Base-by-base conservation (phyloP, 2,888 invertebrate species). In the Stenodera caucasica region DNA sequence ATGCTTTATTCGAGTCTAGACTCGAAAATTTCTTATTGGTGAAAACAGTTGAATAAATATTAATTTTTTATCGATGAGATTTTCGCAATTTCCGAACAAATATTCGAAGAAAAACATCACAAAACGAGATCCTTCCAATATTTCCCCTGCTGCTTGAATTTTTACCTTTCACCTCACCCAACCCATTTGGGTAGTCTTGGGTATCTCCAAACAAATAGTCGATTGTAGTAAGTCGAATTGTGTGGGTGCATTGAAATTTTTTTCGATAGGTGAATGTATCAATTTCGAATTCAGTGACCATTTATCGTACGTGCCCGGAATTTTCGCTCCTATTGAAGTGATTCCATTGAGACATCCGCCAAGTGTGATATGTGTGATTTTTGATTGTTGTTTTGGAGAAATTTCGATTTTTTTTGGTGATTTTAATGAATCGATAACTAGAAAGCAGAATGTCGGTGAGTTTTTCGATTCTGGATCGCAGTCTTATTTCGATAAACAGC, bases 151-250 rank as follows among this genome's bases (percentile, higher is more conserved):
- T 70, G 67, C 71, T 67, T 35, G 35, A 49, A 55, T 50, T 62
- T 40, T 62, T 64, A 67, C 71, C 71, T 71, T 71, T 71, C 71
- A 71, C 71, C 68, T 67, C 61, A 68, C 71, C 70, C 65, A 71
- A 64, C 68, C 70, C 68, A 70, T 69, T 67, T 55, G 63, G 63
- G 66, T 63, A 64, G 51, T 40, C 37, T 40, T 40, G 51, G 58
- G 65, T 59, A 54, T 67, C 53, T 58, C 58, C 37, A 40, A 29
- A 40, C 37, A 15, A 40, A 64, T 64, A 65, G 64, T 60, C 49
- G 57, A 37, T 51, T 14, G 55, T 53, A 32, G 60, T 26, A n/a
- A 15, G 49, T 49, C 45, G 49, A n/a, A 49, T 58, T 51, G 35
- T 58, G 53, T 52, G 50, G 51, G 52, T 57, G 57, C 37, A 32